These are phyloP conservation scores for Hafferia zeledoni DNA, from an alignment of 2,797 vertebrate species.

Conservation along the genomic window DNA sequence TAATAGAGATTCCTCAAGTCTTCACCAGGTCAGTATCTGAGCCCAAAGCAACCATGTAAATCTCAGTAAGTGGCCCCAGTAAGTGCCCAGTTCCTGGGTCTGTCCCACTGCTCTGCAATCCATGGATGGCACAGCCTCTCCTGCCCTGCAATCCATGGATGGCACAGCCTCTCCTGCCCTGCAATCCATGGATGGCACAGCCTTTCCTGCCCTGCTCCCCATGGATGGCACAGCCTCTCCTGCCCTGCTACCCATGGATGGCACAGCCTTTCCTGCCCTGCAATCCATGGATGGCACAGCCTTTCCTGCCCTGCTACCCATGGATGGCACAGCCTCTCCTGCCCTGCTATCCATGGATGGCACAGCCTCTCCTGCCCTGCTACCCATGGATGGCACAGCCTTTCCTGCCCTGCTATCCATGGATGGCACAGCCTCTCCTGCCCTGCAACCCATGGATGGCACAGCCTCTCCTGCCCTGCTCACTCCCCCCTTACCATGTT, in stretches of 20 bases:
- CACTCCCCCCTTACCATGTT: constrained; percentile 83
- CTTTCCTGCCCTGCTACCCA: not conserved
- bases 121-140: not conserved
- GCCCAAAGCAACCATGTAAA: not conserved
- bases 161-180: not conserved
- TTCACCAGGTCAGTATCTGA: not conserved
- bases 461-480: not conserved
- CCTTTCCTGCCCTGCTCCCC: not conserved
- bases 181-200: no score
- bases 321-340: not conserved
- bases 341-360: not conserved
- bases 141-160: not conserved
- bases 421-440: not conserved
- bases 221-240: not conserved
- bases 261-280: not conserved
- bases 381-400: no score
- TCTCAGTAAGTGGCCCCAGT: not conserved
- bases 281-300: no score
- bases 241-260: not conserved
- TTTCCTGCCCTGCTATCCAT: no score
- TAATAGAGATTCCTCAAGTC: not conserved
- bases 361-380: not conserved
- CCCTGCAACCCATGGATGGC: not conserved
- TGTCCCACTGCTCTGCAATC: not conserved
- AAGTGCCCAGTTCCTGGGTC: not conserved